phyloP scores from a whole-genome alignment of 2,797 vertebrate species.

The Smutsia temminckii region DNA sequence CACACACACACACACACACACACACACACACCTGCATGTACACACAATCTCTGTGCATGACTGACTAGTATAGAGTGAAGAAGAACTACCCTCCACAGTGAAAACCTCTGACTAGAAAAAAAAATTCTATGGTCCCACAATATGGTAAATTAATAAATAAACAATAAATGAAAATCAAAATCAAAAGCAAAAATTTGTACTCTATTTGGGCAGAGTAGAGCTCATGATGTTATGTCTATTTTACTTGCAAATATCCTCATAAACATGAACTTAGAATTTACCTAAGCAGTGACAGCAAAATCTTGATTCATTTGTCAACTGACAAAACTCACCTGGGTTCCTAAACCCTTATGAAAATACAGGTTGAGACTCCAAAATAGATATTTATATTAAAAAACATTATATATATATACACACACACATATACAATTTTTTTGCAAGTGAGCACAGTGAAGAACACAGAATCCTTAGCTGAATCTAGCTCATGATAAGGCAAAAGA shows the following conservation, averaged over 20 bases:
- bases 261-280: neutral
- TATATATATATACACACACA: too few relatives aligned
- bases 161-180: neutral
- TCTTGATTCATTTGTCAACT: neutral
- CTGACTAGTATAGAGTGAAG: neutral
- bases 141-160: neutral
- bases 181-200: neutral
- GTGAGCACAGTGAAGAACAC: neutral
- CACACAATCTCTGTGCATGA: neutral
- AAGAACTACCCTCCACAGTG: fast-evolving
- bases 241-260: neutral
- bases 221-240: neutral
- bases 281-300: neutral
- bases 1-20: fast-evolving
- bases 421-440: neutral
- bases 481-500: neutral
- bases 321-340: neutral
- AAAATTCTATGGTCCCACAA: neutral
- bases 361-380: neutral
- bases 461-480: neutral
- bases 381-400: neutral
- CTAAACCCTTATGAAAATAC: neutral
- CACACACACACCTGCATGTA: too few relatives aligned
- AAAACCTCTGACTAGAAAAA: neutral
- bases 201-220: neutral